Conservation (phyloP, 1,140 invertebrate genomes). For the Lasaia peninsularis region DNA sequence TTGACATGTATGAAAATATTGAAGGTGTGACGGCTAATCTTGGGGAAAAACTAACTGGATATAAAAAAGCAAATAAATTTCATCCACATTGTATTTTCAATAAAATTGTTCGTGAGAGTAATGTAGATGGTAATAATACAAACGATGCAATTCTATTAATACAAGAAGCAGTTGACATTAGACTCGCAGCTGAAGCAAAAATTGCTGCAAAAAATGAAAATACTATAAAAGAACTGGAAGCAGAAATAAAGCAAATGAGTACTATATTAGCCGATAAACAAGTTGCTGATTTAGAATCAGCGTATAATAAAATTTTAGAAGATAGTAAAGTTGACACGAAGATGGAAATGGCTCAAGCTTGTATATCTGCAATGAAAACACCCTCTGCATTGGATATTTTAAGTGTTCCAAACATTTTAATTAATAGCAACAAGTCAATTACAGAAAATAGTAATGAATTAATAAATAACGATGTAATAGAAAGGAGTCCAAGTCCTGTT, state of each 20-base stretch:
- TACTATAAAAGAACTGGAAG: conserved; percentile 58
- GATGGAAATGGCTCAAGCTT: conserved; percentile 60
- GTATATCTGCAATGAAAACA: conserved; percentile 54
- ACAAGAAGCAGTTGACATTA: conserved; percentile 61
- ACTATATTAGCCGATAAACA: conserved; percentile 62
- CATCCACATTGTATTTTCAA: conserved; percentile 57
- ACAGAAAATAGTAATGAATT: conserved; percentile 34
- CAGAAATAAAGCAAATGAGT: conserved; percentile 69
- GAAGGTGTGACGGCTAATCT: conserved; percentile 71
- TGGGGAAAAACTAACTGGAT: conserved; percentile 68
- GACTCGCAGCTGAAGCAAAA: conserved; percentile 58
- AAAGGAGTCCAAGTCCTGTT: conserved; percentile 42
- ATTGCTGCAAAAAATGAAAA: conserved; percentile 64
- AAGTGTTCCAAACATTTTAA: conserved; percentile 44
- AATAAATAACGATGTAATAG: conserved; percentile 35
- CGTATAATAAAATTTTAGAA: conserved; percentile 49
- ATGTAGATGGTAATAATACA: conserved; percentile 56
- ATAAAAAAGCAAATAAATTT: conserved; percentile 48
- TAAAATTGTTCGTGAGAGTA: conserved; percentile 61
- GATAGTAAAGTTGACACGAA: conserved; percentile 49
- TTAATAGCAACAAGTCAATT: conserved; percentile 38
- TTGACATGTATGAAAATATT: conserved; percentile 69
- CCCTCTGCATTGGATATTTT: conserved; percentile 47
- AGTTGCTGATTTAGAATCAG: conserved; percentile 41
- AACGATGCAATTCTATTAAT: conserved; percentile 61